A percentile compares a stretch with the other conserved stretches of the same genome.
Evolutionary conservation across 1,140 invertebrate species (phyloP).

Genomic region (Drosophila littoralis): DNA sequence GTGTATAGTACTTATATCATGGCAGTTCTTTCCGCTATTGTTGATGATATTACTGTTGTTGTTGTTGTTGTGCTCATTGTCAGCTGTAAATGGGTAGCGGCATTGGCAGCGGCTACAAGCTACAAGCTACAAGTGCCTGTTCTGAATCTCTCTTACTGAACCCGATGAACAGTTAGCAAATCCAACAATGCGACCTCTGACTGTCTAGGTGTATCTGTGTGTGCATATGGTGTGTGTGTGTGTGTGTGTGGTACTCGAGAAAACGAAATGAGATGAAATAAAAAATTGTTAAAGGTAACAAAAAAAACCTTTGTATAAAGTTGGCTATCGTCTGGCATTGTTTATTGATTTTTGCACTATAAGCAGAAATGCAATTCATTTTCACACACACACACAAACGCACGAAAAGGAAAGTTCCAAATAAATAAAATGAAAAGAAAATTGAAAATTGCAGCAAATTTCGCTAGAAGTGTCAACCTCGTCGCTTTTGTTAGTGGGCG

Average conservation of each 20-base stretch:
- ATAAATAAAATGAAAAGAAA: constrained; percentile 7
- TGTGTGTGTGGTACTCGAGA: constrained; percentile 35
- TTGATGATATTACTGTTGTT: constrained; percentile 59
- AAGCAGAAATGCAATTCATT: constrained; percentile 70
- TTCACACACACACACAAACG: constrained; percentile 45
- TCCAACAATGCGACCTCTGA: constrained; percentile 31
- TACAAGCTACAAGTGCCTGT: constrained; percentile 45
- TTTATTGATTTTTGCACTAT: constrained; percentile 77
- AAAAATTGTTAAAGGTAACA: constrained; percentile 46
- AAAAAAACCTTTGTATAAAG: constrained; percentile 42
- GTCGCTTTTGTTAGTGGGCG: constrained; percentile 20
- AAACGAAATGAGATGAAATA: constrained; percentile 38
- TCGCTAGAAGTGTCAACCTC: constrained; percentile 33
- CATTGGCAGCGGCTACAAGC: constrained; percentile 13
- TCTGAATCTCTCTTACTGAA: constrained; percentile 16
- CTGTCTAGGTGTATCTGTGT: not conserved
- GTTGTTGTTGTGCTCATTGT: constrained; percentile 35
- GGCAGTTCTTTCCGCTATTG: constrained; percentile 49
- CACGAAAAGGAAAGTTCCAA: not conserved
- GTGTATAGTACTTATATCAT: constrained; percentile 47
- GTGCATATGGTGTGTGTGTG: not conserved
- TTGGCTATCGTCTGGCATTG: constrained; percentile 47
- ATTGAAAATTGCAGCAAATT: constrained; percentile 52
- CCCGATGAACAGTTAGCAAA: constrained; percentile 48
- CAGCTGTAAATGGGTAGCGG: constrained; percentile 22